These are phyloP conservation scores for Enteromius paludinosus DNA, from an alignment of 2,797 vertebrate species.

Conservation along the genomic window DNA sequence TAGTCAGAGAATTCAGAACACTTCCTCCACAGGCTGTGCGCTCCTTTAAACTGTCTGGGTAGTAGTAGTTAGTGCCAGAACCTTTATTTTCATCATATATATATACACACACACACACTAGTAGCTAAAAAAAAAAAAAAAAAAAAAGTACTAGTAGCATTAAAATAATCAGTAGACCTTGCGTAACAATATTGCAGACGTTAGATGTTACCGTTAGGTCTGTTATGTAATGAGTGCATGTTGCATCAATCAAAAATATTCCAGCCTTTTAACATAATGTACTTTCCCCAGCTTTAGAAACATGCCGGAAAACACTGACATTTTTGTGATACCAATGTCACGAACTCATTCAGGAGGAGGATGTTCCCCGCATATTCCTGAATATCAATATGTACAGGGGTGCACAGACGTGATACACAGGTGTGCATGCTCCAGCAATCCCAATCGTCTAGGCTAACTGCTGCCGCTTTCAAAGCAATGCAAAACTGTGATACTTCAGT, in stretches of 20 bases:
- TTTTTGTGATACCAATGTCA: background rate
- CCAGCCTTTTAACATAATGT: background rate
- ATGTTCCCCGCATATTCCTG: background rate
- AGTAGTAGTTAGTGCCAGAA: background rate
- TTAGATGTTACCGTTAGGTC: background rate
- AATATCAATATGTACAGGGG: background rate
- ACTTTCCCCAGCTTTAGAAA: slow-evolving; percentile 1
- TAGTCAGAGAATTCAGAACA: too few species aligned
- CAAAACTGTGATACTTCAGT: too few species aligned
- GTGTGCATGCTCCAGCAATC: too few species aligned
- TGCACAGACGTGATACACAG: too few species aligned
- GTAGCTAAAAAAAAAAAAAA: background rate
- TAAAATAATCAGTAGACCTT: background rate
- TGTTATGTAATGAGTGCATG: background rate
- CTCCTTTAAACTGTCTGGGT: too few species aligned
- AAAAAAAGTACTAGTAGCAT: too few species aligned
- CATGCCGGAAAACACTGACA: background rate
- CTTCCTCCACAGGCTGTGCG: too few species aligned
- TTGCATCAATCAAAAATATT: background rate
- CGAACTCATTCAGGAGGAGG: background rate
- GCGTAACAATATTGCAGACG: background rate
- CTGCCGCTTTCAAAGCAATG: too few species aligned
- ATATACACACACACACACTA: too few species aligned
- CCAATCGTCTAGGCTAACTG: too few species aligned
- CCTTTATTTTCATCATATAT: too few species aligned